Percentiles rank a stretch among this genome's conserved stretches.
Evolutionary conservation across 1,140 invertebrate genomes (phyloP).

Genomic region (Eulimnadia texana): DNA sequence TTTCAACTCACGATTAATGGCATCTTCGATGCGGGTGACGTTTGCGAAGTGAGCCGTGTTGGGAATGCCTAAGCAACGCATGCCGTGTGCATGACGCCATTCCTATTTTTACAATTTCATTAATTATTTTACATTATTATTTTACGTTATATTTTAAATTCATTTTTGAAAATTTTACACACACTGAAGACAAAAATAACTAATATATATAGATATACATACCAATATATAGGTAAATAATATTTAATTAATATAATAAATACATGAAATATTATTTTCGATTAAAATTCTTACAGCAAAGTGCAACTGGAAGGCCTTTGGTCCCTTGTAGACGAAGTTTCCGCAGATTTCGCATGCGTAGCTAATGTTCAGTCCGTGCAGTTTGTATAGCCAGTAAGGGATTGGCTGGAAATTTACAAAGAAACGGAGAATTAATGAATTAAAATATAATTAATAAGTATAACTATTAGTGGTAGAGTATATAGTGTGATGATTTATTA

Average conservation of each 20-base stretch:
- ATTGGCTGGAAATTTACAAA: slow-evolving; percentile 80
- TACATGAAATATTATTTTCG: too few species aligned
- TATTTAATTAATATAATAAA: too few species aligned
- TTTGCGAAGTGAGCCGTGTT: slow-evolving; percentile 99
- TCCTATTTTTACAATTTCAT: slow-evolving; percentile 42
- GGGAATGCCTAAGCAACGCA: slow-evolving; percentile 96
- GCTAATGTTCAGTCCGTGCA: slow-evolving; percentile 96
- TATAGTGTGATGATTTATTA: too few species aligned
- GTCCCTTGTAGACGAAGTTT: slow-evolving; percentile 98
- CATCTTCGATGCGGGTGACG: slow-evolving; percentile 98
- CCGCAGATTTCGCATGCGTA: slow-evolving; percentile 99
- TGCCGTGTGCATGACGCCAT: slow-evolving; percentile 98
- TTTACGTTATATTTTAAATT: too few species aligned
- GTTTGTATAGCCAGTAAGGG: slow-evolving; percentile 98
- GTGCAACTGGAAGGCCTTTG: slow-evolving; percentile 98
- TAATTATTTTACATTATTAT: too few species aligned
- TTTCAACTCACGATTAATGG: slow-evolving; percentile 58
- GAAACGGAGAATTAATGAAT: slow-evolving; percentile 14
- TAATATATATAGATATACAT: too few species aligned
- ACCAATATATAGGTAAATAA: too few species aligned
- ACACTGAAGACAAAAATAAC: too few species aligned
- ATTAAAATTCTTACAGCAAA: slow-evolving; percentile 71
- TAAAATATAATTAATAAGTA: neutral
- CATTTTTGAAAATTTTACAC: too few species aligned
- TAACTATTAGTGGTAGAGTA: neutral